A percentile compares a stretch with the other conserved stretches of the same genome.
phyloP scores from a whole-genome alignment of 2,888 invertebrate genomes.

The Andricus curvator region DNA sequence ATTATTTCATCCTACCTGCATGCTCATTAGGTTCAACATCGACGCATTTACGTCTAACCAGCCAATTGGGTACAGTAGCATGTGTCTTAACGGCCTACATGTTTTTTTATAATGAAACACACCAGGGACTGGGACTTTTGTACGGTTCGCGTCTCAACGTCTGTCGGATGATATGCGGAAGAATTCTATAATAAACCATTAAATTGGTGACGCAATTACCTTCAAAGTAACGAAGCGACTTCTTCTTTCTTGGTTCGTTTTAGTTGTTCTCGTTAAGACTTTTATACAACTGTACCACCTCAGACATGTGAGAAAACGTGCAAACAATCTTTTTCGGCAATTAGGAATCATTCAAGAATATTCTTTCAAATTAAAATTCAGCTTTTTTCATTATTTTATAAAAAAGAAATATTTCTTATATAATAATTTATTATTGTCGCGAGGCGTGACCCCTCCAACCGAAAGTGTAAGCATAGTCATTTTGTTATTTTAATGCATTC shows the following conservation, averaged over 20 bases:
- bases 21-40: conserved; percentile 61
- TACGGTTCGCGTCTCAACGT: not conserved
- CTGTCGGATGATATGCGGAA: not conserved
- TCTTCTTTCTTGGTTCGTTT: not conserved
- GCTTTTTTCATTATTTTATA: too few relatives aligned
- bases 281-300: not conserved
- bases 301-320: not conserved
- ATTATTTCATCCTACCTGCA: conserved; percentile 61
- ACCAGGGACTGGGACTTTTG: not conserved
- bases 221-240: not conserved
- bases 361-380: too few relatives aligned
- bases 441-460: too few relatives aligned
- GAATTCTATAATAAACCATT: conserved; percentile 7
- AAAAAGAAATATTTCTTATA: too few relatives aligned
- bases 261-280: not conserved
- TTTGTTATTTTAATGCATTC: too few relatives aligned
- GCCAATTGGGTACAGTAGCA: conserved; percentile 58
- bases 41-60: conserved; percentile 58
- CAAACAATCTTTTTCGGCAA: not conserved
- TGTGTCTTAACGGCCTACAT: conserved; percentile 51
- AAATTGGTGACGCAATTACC: not conserved
- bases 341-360: too few relatives aligned
- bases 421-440: too few relatives aligned
- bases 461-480: too few relatives aligned
- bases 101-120: conserved; percentile 52